phyloP scores from a whole-genome alignment of 2,888 invertebrate genomes.

The Dilophus febrilis region DNA sequence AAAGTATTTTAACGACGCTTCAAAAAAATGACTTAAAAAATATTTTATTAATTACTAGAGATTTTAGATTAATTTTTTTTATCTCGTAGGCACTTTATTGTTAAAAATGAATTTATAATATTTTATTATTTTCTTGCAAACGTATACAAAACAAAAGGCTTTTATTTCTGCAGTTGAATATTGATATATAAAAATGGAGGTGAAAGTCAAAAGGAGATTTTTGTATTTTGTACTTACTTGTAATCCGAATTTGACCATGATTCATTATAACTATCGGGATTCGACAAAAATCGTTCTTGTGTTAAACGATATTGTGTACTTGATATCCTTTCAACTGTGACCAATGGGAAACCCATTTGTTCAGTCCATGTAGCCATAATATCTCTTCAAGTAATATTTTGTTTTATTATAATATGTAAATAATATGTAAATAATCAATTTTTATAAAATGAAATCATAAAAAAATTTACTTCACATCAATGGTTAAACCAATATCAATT shows the following conservation, averaged over 20 bases:
- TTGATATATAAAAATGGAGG: no score
- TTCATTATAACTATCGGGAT: slow-evolving; percentile 39
- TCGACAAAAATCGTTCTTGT: slow-evolving; percentile 59
- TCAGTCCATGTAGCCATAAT: slow-evolving; percentile 81
- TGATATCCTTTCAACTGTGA: slow-evolving; percentile 37
- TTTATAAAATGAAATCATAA: no score
- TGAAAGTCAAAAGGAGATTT: no score
- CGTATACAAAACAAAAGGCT: no score
- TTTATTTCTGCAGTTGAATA: no score
- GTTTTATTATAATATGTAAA: neutral
- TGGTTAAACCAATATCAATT: slow-evolving; percentile 34
- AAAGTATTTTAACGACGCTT: no score
- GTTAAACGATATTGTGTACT: slow-evolving; percentile 39
- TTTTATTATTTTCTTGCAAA: no score
- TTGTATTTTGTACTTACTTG: slow-evolving; percentile 33
- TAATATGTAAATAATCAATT: neutral
- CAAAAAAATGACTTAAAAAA: no score
- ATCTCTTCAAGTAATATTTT: slow-evolving; percentile 21
- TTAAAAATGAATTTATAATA: no score
- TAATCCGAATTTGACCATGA: slow-evolving; percentile 33
- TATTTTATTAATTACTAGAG: no score
- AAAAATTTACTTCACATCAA: slow-evolving; percentile 28
- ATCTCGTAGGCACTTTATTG: no score
- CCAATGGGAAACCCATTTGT: slow-evolving; percentile 75
- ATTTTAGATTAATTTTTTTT: no score